phyloP scores from a whole-genome alignment of 1,140 invertebrate genomes.

The Homalodisca vitripennis region DNA sequence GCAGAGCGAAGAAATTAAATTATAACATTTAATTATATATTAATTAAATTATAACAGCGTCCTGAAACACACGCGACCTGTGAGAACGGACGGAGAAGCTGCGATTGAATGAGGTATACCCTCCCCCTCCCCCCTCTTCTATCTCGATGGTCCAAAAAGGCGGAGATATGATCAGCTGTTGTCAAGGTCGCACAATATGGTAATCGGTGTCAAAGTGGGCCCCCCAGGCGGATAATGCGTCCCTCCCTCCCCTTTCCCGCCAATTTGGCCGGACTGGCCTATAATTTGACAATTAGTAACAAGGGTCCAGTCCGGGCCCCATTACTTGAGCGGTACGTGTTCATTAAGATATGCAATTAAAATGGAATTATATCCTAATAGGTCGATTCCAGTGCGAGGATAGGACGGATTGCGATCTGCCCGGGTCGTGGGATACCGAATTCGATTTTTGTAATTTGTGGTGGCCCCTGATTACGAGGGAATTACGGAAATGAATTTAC shows the following conservation, averaged over 20 bases:
- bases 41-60: no score
- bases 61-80: no score
- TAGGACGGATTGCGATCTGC: conserved; percentile 10
- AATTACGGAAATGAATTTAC: no score
- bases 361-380: conserved; percentile 25
- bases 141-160: background rate
- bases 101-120: background rate
- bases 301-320: background rate
- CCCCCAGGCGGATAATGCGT: conserved; percentile 19
- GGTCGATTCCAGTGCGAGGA: background rate
- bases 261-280: conserved; percentile 3
- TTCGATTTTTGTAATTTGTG: no score
- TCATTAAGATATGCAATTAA: conserved; percentile 21
- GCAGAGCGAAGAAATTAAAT: no score
- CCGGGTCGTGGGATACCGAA: background rate
- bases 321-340: conserved; percentile 7
- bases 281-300: conserved; percentile 28
- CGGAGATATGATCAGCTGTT: conserved; percentile 8
- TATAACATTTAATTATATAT: no score
- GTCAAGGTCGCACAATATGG: conserved; percentile 18
- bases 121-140: background rate
- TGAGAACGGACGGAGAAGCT: no score
- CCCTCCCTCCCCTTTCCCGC: background rate
- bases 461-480: no score
- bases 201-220: background rate